phyloP scores from a whole-genome alignment of 2,113 vertebrate genomes.

The Mola mola region DNA sequence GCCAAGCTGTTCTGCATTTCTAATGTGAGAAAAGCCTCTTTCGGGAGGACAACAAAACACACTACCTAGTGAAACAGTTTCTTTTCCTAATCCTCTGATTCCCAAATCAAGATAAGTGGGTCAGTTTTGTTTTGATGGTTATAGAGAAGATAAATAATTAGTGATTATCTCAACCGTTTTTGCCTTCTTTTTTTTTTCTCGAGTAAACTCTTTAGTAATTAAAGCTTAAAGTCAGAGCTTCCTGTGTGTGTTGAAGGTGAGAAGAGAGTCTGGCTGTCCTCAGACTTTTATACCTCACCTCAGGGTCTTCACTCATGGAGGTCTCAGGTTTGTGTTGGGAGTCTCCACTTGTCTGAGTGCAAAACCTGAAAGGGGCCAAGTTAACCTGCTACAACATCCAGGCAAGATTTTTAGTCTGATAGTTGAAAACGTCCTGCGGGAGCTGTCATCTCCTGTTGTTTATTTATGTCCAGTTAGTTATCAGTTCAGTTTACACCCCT shows the following conservation, averaged over 20 bases:
- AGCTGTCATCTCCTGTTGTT: background rate
- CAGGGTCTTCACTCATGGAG: conserved; percentile 34
- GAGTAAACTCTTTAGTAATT: conserved; percentile 39
- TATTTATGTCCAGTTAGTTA: background rate
- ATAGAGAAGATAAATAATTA: conserved; percentile 40
- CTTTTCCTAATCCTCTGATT: conserved; percentile 60
- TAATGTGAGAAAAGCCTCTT: conserved; percentile 72
- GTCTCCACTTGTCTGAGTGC: conserved; percentile 22
- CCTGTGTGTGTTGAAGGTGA: conserved; percentile 32
- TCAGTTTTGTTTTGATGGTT: conserved; percentile 40
- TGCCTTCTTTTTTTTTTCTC: conserved; percentile 10
- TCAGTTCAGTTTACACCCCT: background rate
- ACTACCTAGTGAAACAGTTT: conserved; percentile 51
- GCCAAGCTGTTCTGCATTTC: conserved; percentile 63
- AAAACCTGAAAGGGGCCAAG: conserved; percentile 28
- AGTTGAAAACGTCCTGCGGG: background rate
- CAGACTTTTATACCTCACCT: conserved; percentile 9
- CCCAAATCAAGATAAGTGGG: conserved; percentile 32
- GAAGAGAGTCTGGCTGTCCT: background rate
- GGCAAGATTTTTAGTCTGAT: conserved; percentile 26
- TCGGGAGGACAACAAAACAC: conserved; percentile 47
- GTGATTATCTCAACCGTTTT: conserved; percentile 38
- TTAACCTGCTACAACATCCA: conserved; percentile 19
- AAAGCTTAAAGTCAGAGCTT: conserved; percentile 24
- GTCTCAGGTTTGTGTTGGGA: conserved; percentile 34